A percentile compares a stretch with the other conserved stretches of the same genome.
Evolutionary conservation across 2,888 invertebrate species (phyloP).

Genomic region (Nycteola revayana): DNA sequence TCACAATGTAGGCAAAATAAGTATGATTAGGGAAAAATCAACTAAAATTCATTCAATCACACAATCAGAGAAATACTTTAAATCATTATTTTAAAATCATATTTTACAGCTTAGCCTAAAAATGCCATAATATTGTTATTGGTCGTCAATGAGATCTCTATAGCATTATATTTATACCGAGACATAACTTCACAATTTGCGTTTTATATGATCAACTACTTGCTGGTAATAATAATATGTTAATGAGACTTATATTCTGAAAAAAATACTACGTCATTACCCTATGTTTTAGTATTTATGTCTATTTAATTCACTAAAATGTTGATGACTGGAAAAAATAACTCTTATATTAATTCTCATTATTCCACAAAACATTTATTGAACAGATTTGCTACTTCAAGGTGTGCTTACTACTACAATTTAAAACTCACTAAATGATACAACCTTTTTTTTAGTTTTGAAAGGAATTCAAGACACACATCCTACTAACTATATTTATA

Average conservation of each 20-base stretch:
- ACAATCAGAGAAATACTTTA: constrained; percentile 48
- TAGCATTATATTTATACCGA: constrained; percentile 69
- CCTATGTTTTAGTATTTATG: constrained; percentile 55
- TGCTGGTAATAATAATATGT: constrained; percentile 59
- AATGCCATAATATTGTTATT: constrained; percentile 79
- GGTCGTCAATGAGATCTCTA: constrained; percentile 81
- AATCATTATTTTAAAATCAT: constrained; percentile 21
- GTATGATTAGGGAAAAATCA: constrained; percentile 43
- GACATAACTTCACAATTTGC: constrained; percentile 63
- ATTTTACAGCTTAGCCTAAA: constrained; percentile 73
- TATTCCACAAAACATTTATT: constrained; percentile 28
- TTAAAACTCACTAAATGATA: constrained; percentile 54
- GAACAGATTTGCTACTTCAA: constrained; percentile 32
- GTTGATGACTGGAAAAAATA: constrained; percentile 51
- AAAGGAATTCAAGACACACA: constrained; percentile 60
- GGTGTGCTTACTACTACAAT: constrained; percentile 54
- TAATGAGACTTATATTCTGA: constrained; percentile 61
- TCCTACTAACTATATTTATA: constrained; percentile 51
- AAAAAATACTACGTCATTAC: constrained; percentile 69
- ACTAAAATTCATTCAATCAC: constrained; percentile 41
- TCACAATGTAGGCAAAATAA: constrained; percentile 66
- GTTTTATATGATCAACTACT: constrained; percentile 59
- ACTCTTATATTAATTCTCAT: constrained; percentile 34
- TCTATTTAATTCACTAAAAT: constrained; percentile 53
- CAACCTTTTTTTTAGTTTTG: constrained; percentile 51